Conservation (phyloP, 2,888 invertebrate genomes). For the Dasysyrphus tricinctus region DNA sequence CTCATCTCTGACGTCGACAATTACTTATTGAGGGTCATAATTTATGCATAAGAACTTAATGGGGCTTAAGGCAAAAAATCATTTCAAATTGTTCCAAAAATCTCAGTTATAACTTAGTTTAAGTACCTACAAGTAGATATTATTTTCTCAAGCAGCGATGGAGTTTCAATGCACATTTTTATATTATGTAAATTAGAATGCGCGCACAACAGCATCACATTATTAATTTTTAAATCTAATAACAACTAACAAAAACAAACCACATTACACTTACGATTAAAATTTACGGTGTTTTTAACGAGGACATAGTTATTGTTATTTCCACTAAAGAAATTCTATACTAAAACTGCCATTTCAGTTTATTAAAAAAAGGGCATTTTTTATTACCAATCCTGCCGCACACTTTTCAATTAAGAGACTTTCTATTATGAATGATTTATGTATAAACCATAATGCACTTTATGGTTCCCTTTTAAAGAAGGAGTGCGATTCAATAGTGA, state of each 20-base stretch:
- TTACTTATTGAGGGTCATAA: too few species aligned
- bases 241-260: not conserved
- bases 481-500: not conserved
- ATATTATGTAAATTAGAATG: too few species aligned
- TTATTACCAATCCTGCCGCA: conserved; percentile 3
- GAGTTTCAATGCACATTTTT: too few species aligned
- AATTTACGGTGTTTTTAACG: not conserved
- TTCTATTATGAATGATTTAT: conserved; percentile 20
- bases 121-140: too few species aligned
- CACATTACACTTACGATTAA: not conserved
- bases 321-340: not conserved
- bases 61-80: too few species aligned
- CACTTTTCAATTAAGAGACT: conserved; percentile 37
- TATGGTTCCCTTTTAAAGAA: not conserved
- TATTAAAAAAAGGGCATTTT: not conserved
- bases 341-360: conserved; percentile 2
- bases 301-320: not conserved
- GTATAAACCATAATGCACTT: conserved; percentile 25
- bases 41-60: too few species aligned
- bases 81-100: too few species aligned
- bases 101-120: too few species aligned
- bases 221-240: not conserved
- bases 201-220: too few species aligned
- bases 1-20: too few species aligned
- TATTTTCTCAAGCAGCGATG: too few species aligned